These are phyloP conservation scores for Archegozetes longisetosus DNA, from an alignment of 1,140 invertebrate species.

Conservation along the genomic window DNA sequence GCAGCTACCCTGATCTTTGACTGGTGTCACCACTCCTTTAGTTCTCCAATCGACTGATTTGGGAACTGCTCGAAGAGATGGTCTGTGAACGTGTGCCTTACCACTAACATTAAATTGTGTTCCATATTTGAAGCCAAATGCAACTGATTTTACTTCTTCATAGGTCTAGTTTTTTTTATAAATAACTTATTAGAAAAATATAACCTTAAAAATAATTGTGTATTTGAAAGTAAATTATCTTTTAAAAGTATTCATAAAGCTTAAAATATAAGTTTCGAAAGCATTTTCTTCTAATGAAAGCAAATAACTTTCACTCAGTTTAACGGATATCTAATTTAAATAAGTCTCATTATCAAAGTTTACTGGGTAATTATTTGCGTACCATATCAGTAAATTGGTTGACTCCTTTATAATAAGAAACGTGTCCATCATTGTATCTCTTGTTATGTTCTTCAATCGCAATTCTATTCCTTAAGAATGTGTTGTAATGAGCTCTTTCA, in stretches of 20 bases:
- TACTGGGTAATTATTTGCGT: neutral
- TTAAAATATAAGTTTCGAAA: no score
- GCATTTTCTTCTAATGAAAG: no score
- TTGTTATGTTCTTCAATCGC: neutral
- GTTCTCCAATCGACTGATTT: conserved; percentile 30
- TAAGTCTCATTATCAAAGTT: no score
- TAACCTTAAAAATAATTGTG: no score
- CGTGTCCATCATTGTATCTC: neutral
- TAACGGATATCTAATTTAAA: no score
- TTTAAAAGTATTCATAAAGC: no score
- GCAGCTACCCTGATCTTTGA: conserved; percentile 31
- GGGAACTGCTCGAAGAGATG: conserved; percentile 2
- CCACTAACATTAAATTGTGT: neutral
- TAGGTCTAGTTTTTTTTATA: no score
- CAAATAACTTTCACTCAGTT: no score
- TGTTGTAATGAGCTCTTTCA: neutral
- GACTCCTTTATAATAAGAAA: neutral
- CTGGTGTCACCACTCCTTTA: conserved; percentile 29
- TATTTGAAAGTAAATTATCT: no score
- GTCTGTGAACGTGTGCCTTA: neutral
- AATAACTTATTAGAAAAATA: no score
- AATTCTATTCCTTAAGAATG: neutral
- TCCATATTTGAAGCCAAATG: neutral
- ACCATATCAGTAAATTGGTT: neutral
- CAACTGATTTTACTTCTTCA: neutral